Base-by-base conservation (phyloP, 2,888 invertebrate species). In the Hypolimnas misippus region DNA sequence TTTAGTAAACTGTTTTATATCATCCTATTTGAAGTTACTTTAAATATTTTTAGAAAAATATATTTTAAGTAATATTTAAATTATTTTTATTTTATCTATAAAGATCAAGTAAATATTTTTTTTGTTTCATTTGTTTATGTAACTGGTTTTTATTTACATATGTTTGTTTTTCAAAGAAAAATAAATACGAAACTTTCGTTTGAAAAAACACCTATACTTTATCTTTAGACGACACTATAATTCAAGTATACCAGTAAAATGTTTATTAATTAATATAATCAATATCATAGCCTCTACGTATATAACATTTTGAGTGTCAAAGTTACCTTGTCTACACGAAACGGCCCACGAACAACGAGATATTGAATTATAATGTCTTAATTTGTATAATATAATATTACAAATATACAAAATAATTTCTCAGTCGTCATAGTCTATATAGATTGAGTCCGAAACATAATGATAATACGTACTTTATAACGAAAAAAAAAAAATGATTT, bases 361-460 rank as follows among this genome's bases (percentile, higher is more conserved):
- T 51, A 63, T 51, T 19, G 46, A 59, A 54, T 38, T 50, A 59
- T 59, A 69, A 62, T 57, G 42, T 64, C 56, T 63, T 63, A 73
- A 74, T 73, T 65, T 72, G 55, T 65, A 65, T 55, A 51, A 62
- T 52, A 46, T 46, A 52, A 76, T 72, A 78, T 83, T 84, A 84
- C 82, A 83, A 85, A 86, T 85, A 84, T 84, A 87, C 83, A 86
- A 86, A 82, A 85, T 59, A 64, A 56, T 75, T 69, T 56, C 77
- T 87, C 84, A 86, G 86, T 87, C 87, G 76, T 83, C 77, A 76
- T 78, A 74, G 70, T 74, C 68, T 70, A 73, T 78, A 76, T 78
- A 79, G 79, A 74, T 79, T 75, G 76, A 82, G 76, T 59, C 55
- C 62, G 55, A 57, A 56, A 62, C 49, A 40, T 35, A 49, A 49